Evolutionary conservation across 2,113 vertebrate genomes (phyloP).

Genomic region (Dermatemys mawii): DNA sequence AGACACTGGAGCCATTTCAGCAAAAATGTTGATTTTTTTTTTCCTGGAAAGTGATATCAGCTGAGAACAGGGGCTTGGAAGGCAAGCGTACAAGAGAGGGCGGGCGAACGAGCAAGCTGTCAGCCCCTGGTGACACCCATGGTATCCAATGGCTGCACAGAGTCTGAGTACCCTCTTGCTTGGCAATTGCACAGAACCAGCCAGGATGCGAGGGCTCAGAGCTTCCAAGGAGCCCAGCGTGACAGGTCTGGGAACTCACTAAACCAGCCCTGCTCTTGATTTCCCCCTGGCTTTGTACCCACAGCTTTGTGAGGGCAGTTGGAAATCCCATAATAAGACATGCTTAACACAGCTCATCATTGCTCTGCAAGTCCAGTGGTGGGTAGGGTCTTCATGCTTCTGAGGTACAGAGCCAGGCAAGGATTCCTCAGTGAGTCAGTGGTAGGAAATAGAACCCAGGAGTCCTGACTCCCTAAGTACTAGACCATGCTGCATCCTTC

Average conservation of each 20-base stretch:
- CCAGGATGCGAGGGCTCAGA: neutral
- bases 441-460: too few species aligned
- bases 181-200: neutral
- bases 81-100: neutral
- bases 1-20: neutral
- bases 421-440: neutral
- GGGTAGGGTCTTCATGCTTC: neutral
- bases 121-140: neutral
- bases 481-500: neutral
- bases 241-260: neutral
- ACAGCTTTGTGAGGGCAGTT: neutral
- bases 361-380: neutral
- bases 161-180: neutral
- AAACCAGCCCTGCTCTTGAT: neutral
- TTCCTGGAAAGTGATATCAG: neutral
- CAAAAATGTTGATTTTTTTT: neutral
- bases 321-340: neutral
- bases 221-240: neutral
- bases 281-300: neutral
- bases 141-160: neutral
- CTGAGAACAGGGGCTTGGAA: neutral
- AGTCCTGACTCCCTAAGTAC: neutral
- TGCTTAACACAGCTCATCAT: neutral
- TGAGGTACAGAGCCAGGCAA: neutral
- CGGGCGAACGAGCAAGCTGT: neutral